Evolutionary conservation across 1,140 invertebrate species (phyloP), one percentile per base, ranked within the genome.

Genomic region (Holotrichia oblita): DNA sequence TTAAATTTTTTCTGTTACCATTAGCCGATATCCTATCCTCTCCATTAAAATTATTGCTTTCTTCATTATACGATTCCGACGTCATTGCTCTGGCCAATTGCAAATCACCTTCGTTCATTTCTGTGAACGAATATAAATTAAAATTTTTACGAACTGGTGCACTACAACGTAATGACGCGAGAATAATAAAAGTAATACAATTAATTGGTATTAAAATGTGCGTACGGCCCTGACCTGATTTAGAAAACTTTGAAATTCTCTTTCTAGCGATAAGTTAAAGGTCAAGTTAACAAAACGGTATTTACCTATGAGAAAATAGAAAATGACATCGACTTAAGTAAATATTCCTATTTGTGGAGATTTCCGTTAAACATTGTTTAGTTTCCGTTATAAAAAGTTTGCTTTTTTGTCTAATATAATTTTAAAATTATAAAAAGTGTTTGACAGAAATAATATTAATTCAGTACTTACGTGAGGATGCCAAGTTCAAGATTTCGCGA

Each of bases 91-190:
- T 89, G 1, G 93, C 93, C 83, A 93, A 85, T 79, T 91, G 88
- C 48, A 94, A 80, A 82, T 93, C 90, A 83, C 90, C 89, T 82
- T 93, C 92, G 84, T 93, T 91, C 91, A 93, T 92, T 14, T 75
- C 73, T 17, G 27, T 14, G n/a, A 61, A 61, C 17, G 20, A 22
- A 22, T 61, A 8, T 14, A 22, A 61, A 61, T 61, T 64, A 22
- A 17, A 22, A 22, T 64, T 48, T 48, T 48, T 48, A 14, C 10
- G n/a, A 55, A 55, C 48, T 17, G 48, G n/a, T 17, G n/a, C 6
- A 48, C 3, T 12, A 55, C 27, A 55, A 55, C 1, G 1, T 55
- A 17, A 69, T 27, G 3, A 69, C 20, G 6, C 9, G 14, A 27
- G 22, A 27, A 22, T 27, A 69, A 20, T 17, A 55, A 55, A 17